Base-by-base conservation (phyloP, 2,888 invertebrate species). In the Tupiocoris notatus region DNA sequence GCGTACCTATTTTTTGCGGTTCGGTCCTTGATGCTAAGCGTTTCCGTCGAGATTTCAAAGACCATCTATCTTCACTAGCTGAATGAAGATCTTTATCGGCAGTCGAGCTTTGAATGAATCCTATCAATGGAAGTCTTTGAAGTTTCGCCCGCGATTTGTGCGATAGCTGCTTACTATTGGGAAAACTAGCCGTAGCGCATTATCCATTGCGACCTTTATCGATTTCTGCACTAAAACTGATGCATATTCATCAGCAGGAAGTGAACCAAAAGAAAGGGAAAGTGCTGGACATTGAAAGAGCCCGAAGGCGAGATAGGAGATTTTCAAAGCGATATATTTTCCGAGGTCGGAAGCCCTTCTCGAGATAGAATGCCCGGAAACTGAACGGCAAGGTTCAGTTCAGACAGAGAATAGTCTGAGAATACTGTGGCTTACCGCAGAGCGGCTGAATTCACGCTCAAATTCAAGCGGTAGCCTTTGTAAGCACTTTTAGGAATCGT, bases 351-450 rank as follows among this genome's bases (percentile, higher is more conserved):
- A 65, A 65, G 39, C 25, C 25, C 20, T 65, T 65, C 17, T 16
- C 6, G 12, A 20, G 39, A 25, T 65, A 39, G 65, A 65, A 65
- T 65, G 65, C 65, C 65, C 65, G 65, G 65, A 65, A 65, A 65
- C 65, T 65, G 63, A 63, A 23, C 63, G 63, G 61, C 18, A 24
- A 39, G 39, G 39, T 39, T 39, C 39, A 39, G 6, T 39, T 39
- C 6, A 39, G 12, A 39, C 39, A 12, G 12, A 39, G 39, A 39
- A 39, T 39, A 12, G 12, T 7, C 3, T 3, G 39, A 39, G 39
- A 39, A 39, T 39, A 12, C 3, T 39, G 39, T 39, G 39, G 39
- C 39, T 39, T 39, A 39, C 39, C 39, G 39, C 39, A 39, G 39
- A 7, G 39, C 39, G 6, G 39, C 39, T 12, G 39, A 39, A 7